These are phyloP conservation scores for Crocuta crocuta DNA, from an alignment of 2,113 vertebrate genomes.

Conservation along the genomic window DNA sequence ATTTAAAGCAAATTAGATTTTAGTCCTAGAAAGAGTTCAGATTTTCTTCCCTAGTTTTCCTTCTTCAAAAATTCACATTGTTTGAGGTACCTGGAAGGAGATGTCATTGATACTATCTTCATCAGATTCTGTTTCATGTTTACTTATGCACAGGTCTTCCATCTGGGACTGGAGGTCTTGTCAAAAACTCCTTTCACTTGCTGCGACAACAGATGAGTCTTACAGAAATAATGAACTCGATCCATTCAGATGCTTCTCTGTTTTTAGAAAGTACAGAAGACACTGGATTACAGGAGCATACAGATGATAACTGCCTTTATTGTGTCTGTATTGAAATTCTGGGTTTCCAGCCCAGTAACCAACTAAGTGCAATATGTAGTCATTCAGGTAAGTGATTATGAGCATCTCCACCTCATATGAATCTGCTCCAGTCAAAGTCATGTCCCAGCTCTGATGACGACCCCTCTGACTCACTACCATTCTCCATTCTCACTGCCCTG, in stretches of 20 bases:
- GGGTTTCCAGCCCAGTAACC: conserved; percentile 92
- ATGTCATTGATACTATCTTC: neutral
- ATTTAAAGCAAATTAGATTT: conserved; percentile 52
- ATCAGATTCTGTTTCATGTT: conserved; percentile 58
- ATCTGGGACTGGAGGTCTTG: conserved; percentile 85
- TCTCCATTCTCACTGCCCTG: neutral
- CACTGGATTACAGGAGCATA: conserved; percentile 97
- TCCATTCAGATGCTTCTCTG: conserved; percentile 92
- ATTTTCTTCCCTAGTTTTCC: neutral
- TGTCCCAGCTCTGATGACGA: neutral
- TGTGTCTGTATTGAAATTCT: conserved; percentile 94
- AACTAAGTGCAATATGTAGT: conserved; percentile 90
- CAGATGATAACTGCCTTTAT: conserved; percentile 97
- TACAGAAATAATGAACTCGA: conserved; percentile 96
- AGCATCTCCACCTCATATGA: neutral
- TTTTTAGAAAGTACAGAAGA: conserved; percentile 93
- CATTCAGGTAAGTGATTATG: conserved; percentile 90
- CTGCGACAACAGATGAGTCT: conserved; percentile 97
- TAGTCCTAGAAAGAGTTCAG: neutral
- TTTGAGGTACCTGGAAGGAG: conserved; percentile 24
- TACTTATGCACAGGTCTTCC: conserved; percentile 83
- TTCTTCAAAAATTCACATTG: conserved; percentile 7
- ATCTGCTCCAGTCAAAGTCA: neutral
- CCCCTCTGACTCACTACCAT: neutral
- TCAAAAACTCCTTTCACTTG: conserved; percentile 90